Conservation (phyloP, 2,113 vertebrate genomes). For the Archilochus colubris region DNA sequence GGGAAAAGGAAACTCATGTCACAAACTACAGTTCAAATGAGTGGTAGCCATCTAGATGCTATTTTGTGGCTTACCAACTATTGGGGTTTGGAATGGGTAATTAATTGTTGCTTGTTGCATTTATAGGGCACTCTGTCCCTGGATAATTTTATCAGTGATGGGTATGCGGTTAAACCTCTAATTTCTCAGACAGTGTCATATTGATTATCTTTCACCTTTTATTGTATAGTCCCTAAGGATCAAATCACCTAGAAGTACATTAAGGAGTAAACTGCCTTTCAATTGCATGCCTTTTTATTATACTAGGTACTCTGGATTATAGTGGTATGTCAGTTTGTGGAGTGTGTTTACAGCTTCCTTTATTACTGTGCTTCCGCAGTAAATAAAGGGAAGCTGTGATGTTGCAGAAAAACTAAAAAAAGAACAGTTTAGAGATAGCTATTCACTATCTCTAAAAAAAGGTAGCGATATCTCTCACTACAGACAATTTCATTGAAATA, state of each 20-base stretch:
- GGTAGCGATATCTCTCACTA: background rate
- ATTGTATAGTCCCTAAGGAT: background rate
- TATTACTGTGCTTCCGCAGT: background rate
- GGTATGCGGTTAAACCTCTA: background rate
- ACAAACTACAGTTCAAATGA: background rate
- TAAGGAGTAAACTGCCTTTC: background rate
- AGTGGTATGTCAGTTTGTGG: accelerated
- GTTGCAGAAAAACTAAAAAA: background rate
- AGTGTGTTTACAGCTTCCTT: background rate
- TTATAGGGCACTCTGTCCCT: background rate
- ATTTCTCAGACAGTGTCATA: background rate
- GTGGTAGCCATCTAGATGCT: background rate
- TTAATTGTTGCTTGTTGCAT: background rate
- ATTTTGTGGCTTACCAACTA: background rate
- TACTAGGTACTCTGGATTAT: background rate
- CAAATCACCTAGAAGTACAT: background rate
- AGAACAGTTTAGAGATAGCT: background rate
- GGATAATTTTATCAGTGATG: background rate
- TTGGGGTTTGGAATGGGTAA: background rate
- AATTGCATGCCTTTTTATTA: background rate
- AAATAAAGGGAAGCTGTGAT: background rate
- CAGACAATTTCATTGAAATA: background rate
- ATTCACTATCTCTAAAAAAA: background rate
- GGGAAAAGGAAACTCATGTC: background rate
- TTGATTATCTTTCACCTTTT: constrained; percentile 7